Conservation (phyloP, 2,113 vertebrate genomes). For the Oncorhynchus kisutch region DNA sequence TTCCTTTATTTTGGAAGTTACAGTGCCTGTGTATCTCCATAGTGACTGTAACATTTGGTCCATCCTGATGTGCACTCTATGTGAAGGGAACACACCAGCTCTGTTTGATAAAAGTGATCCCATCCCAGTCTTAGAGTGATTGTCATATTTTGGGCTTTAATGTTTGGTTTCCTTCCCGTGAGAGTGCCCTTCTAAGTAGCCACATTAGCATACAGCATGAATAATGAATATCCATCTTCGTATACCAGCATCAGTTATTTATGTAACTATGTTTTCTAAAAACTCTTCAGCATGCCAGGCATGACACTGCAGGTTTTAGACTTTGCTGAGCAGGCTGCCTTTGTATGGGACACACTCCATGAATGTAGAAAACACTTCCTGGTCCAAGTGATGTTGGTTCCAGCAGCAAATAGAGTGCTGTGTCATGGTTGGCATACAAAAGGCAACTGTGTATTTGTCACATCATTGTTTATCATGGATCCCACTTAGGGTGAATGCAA, state of each 20-base stretch:
- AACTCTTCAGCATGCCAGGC: slow-evolving; percentile 7
- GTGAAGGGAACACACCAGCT: neutral
- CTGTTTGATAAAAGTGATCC: slow-evolving; percentile 9
- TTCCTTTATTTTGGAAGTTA: too few species aligned
- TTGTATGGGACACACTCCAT: neutral
- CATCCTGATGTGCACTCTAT: too few species aligned
- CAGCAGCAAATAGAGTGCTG: neutral
- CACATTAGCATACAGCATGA: neutral
- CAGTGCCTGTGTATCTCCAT: too few species aligned
- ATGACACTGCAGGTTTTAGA: neutral
- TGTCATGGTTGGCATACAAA: neutral
- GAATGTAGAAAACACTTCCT: slow-evolving; percentile 12
- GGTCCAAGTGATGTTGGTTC: neutral
- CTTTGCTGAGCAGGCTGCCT: neutral
- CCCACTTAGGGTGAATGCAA: neutral
- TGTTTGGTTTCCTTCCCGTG: slow-evolving; percentile 34
- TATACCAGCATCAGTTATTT: neutral
- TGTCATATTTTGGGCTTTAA: slow-evolving; percentile 36
- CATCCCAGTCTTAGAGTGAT: slow-evolving; percentile 11
- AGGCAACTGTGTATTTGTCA: neutral
- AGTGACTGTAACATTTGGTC: too few species aligned
- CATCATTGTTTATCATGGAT: neutral
- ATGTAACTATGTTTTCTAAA: neutral
- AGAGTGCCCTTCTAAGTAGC: neutral
- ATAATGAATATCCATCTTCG: neutral